A percentile compares a stretch with the other conserved stretches of the same genome.
These are phyloP conservation scores for Corydoras sp. DNA, from an alignment of 2,113 vertebrate species.

Conservation along the genomic window DNA sequence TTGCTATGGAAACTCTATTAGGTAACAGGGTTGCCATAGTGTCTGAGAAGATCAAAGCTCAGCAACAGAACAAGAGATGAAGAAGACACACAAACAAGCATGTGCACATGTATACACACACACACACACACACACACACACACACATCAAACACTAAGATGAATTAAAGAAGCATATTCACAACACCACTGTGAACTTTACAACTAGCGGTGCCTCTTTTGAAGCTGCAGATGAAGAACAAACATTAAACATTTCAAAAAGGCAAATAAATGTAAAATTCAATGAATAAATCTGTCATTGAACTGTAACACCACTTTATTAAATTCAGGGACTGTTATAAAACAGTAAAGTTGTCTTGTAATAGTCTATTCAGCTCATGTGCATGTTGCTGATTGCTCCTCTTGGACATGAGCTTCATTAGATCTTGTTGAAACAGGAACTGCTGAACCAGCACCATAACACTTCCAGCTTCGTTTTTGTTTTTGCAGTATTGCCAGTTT, in stretches of 20 bases:
- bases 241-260: background rate
- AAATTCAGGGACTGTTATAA: too few species aligned
- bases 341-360: too few species aligned
- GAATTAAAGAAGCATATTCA: slow-evolving; percentile 16
- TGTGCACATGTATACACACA: slow-evolving; percentile 21
- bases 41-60: slow-evolving; percentile 49
- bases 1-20: slow-evolving; percentile 54
- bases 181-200: slow-evolving; percentile 10
- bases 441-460: slow-evolving; percentile 13
- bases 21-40: slow-evolving; percentile 54
- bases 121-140: slow-evolving; percentile 23
- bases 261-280: too few species aligned
- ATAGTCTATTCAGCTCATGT: slow-evolving; percentile 2
- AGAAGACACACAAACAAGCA: slow-evolving; percentile 24
- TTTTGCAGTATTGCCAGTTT: slow-evolving; percentile 2
- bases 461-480: background rate
- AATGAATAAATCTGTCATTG: background rate
- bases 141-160: slow-evolving; percentile 23
- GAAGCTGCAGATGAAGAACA: background rate
- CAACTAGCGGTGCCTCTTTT: background rate
- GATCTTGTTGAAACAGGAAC: slow-evolving; percentile 13
- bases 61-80: slow-evolving; percentile 40
- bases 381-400: slow-evolving; percentile 12
- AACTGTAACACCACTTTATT: background rate
- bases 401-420: slow-evolving; percentile 16